A percentile compares a stretch with the other conserved stretches of the same genome.
These are phyloP conservation scores for Ailurus styani DNA, from an alignment of 2,113 vertebrate genomes.

Conservation along the genomic window DNA sequence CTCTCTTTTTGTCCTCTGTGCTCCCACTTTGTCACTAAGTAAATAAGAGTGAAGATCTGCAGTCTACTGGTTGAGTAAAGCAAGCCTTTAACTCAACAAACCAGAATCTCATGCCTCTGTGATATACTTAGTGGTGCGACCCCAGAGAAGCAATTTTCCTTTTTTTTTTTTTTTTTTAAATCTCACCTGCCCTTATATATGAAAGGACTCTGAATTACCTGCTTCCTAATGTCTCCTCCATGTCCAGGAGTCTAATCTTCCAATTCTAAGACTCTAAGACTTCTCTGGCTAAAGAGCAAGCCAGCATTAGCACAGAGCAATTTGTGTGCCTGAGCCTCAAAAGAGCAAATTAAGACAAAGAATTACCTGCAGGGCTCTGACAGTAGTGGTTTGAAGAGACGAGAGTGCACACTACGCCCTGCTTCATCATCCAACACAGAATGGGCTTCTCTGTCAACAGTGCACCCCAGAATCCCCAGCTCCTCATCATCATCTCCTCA, in stretches of 20 bases:
- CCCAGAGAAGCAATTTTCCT: not conserved
- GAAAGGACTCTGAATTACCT: not conserved
- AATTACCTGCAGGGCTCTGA: not conserved
- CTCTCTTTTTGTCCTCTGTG: not conserved
- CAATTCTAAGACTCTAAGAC: not conserved
- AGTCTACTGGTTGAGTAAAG: not conserved
- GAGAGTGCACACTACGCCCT: not conserved
- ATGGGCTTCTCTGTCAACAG: not conserved
- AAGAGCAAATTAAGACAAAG: not conserved
- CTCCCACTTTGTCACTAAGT: not conserved
- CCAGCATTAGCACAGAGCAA: not conserved
- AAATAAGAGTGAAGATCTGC: not conserved
- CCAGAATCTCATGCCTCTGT: not conserved
- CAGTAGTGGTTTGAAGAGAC: not conserved
- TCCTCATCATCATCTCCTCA: not conserved
- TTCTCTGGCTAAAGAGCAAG: not conserved
- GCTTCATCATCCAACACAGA: not conserved
- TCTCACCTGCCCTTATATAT: not conserved
- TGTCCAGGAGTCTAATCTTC: not conserved
- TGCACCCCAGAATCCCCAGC: not conserved
- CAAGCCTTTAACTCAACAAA: not conserved
- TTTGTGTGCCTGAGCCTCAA: not conserved
- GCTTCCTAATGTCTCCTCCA: not conserved
- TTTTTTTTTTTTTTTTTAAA: not conserved
- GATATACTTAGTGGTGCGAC: not conserved